phyloP scores from a whole-genome alignment of 2,888 invertebrate genomes.

The Sialis fuliginosa region DNA sequence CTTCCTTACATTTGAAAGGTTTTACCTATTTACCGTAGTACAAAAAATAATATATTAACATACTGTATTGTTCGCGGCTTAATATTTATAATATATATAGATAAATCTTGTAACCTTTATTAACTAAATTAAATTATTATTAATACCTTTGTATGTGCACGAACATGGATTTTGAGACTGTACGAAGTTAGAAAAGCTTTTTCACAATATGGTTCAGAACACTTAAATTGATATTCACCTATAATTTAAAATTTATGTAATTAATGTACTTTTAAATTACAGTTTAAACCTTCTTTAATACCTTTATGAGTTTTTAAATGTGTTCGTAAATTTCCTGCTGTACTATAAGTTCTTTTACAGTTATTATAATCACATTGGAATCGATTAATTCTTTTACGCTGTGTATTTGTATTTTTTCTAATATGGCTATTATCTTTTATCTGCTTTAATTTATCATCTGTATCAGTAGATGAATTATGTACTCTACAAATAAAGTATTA shows the following conservation, averaged over 20 bases:
- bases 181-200: constrained; percentile 91
- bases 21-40: constrained; percentile 32
- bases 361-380: constrained; percentile 81
- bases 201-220: constrained; percentile 70
- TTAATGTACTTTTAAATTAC: neutral
- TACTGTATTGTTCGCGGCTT: too few relatives aligned
- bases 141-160: constrained; percentile 72
- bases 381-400: constrained; percentile 33
- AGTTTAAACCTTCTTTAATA: constrained; percentile 18
- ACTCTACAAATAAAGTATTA: too few relatives aligned
- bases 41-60: neutral
- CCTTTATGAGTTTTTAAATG: constrained; percentile 95
- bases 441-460: neutral
- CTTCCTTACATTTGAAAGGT: constrained; percentile 73
- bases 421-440: neutral
- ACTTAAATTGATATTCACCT: constrained; percentile 92
- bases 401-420: too few relatives aligned
- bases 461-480: too few relatives aligned
- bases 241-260: constrained; percentile 18
- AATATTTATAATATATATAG: too few relatives aligned
- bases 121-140: neutral
- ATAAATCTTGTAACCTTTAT: neutral
- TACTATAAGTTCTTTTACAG: constrained; percentile 78
- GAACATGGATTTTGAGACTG: constrained; percentile 83
- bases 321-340: constrained; percentile 82